Evolutionary conservation across 1,140 invertebrate genomes (phyloP), one percentile per base, ranked within the genome.

Genomic region (Scaptomyza montana): DNA sequence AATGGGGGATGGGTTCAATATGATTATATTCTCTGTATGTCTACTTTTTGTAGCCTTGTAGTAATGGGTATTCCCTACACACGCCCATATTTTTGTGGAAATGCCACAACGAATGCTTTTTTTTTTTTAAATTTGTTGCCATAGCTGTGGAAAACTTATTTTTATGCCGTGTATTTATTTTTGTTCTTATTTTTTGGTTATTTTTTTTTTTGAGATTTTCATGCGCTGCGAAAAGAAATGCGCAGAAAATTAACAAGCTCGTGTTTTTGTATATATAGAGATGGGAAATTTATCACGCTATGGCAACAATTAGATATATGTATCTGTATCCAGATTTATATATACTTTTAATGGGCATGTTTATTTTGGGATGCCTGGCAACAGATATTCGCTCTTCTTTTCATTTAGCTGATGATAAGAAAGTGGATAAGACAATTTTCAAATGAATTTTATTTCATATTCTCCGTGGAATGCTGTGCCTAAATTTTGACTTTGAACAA

Each of bases 211-310:
- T 89, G 45, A 30, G 19, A 55, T 64, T 82, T 78, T 87, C 54
- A 55, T 63, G 62, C 62, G 53, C 61, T 77, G 74, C 73, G 53
- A 74, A 85, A 85, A 78, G 19, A 46, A 78, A 77, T 57, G 72
- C 59, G 76, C 49, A 54, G 62, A 82, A 67, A 78, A 74, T 86
- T 49, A 70, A 56, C 30, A 70, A 69, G 73, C 84, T 76, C 80
- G 84, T 87, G 84, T 89, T 77, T 74, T 64, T 47, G 69, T 19
- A 39, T 62, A 50, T 74, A 53, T 65, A 43, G 49, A 49, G 66
- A 68, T 77, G 62, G 49, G 75, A 78, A 75, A 69, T 69, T 69
- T 69, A 78, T 80, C 33, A 50, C 39, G 51, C 46, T 45, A 51
- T 21, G 46, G 36, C 45, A 59, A 50, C 57, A 55, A 39, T n/a